phyloP scores from a whole-genome alignment of 2,797 vertebrate genomes.

The Spinus olivaceus region DNA sequence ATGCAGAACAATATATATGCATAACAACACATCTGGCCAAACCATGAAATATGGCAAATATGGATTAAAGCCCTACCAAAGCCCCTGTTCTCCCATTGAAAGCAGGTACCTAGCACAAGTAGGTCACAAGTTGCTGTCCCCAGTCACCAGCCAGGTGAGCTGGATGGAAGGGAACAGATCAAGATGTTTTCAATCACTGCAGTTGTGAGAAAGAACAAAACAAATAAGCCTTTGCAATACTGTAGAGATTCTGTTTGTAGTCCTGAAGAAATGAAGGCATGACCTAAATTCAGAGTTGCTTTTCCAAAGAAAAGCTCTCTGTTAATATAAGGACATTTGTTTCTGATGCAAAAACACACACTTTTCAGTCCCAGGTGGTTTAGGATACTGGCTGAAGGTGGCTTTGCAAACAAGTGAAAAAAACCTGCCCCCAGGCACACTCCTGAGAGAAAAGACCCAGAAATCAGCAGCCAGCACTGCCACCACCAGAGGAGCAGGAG shows the following conservation, averaged over 20 bases:
- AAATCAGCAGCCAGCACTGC: background rate
- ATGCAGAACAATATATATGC: too few relatives aligned
- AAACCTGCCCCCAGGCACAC: background rate
- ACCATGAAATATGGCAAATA: background rate
- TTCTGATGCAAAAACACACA: background rate
- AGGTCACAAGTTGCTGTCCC: background rate
- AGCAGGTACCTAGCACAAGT: background rate
- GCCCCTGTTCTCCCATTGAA: background rate
- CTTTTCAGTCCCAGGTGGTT: background rate
- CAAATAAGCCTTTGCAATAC: background rate
- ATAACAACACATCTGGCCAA: background rate
- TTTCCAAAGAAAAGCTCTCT: background rate
- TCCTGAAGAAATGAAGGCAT: background rate
- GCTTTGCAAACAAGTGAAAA: background rate
- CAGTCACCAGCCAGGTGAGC: background rate
- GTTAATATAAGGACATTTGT: background rate
- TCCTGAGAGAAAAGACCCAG: background rate
- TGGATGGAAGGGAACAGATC: background rate
- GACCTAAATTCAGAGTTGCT: background rate
- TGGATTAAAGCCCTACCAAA: background rate
- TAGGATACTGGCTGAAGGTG: background rate
- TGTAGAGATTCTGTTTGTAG: background rate
- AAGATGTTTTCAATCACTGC: background rate
- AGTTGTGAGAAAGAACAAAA: background rate
- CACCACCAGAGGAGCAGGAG: background rate